A percentile compares a stretch with the other conserved stretches of the same genome.
Conservation (phyloP, 2,797 vertebrate species). For the Linurgus olivaceus region DNA sequence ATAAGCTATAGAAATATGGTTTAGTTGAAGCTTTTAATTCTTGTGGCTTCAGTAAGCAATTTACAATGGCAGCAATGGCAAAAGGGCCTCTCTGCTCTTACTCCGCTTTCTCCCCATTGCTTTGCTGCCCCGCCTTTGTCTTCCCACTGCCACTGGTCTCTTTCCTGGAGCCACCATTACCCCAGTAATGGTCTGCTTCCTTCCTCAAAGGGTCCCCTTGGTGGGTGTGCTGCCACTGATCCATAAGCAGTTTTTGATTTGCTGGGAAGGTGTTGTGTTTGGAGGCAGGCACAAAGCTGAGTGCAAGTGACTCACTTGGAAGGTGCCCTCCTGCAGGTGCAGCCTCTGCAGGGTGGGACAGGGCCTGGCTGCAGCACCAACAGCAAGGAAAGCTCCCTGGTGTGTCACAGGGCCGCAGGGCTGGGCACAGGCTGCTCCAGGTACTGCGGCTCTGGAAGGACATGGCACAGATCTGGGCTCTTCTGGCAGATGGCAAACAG, state of each 20-base stretch:
- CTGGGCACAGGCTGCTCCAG: rapidly evolving
- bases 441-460: rapidly evolving
- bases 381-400: background rate
- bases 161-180: background rate
- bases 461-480: rapidly evolving
- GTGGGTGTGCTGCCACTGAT: background rate
- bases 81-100: background rate
- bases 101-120: background rate
- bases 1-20: background rate
- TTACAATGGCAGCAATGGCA: background rate
- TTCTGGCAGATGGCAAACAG: background rate
- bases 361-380: background rate
- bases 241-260: background rate
- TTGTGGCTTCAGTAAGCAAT: background rate
- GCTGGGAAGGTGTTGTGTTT: background rate
- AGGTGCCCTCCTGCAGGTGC: background rate
- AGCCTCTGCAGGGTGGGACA: rapidly evolving
- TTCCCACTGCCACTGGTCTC: background rate
- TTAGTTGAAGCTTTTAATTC: background rate
- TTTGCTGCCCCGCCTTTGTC: background rate
- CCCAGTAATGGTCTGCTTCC: background rate
- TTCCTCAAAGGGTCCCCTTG: rapidly evolving
- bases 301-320: rapidly evolving
- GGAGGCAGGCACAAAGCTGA: background rate
- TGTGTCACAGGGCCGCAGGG: background rate